Evolutionary conservation across 1,140 invertebrate genomes (phyloP).

Genomic region (Drosophila quadrilineata): DNA sequence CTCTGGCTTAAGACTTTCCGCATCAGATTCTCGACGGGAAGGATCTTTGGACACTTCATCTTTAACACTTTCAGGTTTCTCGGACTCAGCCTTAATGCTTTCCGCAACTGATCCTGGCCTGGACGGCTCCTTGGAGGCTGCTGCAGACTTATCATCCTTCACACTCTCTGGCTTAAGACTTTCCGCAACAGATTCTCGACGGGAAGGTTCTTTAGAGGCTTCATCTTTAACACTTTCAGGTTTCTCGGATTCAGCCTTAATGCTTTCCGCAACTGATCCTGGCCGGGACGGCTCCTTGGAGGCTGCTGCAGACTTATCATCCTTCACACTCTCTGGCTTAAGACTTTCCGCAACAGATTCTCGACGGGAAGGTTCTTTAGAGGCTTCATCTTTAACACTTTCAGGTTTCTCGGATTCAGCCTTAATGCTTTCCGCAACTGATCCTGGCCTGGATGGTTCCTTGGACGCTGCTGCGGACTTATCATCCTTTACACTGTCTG

Average conservation of each 20-base stretch:
- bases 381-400: not conserved
- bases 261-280: too few species aligned
- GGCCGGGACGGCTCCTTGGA: slow-evolving; percentile 24
- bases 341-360: not conserved
- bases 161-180: slow-evolving; percentile 21
- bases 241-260: too few species aligned
- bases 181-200: slow-evolving; percentile 9
- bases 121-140: slow-evolving; percentile 23
- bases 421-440: not conserved
- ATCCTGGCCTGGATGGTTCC: not conserved
- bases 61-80: slow-evolving; percentile 14
- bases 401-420: too few species aligned
- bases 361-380: too few species aligned
- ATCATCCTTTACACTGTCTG: slow-evolving; percentile 13
- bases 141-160: slow-evolving; percentile 10
- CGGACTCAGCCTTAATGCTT: slow-evolving; percentile 23
- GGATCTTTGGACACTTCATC: slow-evolving; percentile 17
- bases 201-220: slow-evolving; percentile 19
- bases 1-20: not conserved
- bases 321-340: not conserved
- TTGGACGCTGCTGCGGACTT: not conserved
- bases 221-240: not conserved
- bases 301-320: too few species aligned
- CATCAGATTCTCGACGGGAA: slow-evolving; percentile 38
- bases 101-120: slow-evolving; percentile 32